phyloP scores from a whole-genome alignment of 2,113 vertebrate genomes.

The Callopanchax toddi region DNA sequence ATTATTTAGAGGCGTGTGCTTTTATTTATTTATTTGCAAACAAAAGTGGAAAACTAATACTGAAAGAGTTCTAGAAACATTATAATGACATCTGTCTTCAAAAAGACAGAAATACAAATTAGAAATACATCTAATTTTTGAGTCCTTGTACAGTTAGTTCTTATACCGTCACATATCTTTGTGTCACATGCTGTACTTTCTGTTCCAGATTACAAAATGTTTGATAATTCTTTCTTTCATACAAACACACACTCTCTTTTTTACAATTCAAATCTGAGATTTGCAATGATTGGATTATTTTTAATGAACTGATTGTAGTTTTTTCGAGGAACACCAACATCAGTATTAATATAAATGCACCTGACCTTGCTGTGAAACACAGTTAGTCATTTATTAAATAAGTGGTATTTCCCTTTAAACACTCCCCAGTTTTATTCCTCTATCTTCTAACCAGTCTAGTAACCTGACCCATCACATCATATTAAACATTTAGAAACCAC shows the following conservation, averaged over 20 bases:
- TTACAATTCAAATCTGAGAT: neutral
- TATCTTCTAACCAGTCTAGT: neutral
- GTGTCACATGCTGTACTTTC: neutral
- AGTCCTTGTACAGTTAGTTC: constrained; percentile 8
- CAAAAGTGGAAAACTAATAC: no score
- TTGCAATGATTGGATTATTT: no score
- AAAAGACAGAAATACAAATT: no score
- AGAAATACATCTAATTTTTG: no score
- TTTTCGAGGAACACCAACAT: no score
- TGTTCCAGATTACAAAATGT: constrained; percentile 4
- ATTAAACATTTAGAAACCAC: constrained; percentile 55
- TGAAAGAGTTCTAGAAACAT: no score
- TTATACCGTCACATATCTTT: neutral
- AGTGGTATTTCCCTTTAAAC: constrained; percentile 44
- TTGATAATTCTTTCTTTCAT: neutral
- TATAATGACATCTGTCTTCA: neutral
- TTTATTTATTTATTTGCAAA: no score
- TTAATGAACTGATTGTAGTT: no score
- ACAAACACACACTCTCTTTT: neutral
- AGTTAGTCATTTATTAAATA: neutral
- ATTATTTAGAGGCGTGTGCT: no score
- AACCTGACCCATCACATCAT: constrained; percentile 6
- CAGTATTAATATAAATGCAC: no score
- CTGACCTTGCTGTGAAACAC: no score
- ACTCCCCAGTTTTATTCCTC: neutral